A percentile compares a stretch with the other conserved stretches of the same genome.
phyloP scores from a whole-genome alignment of 2,113 vertebrate genomes.

The Vanacampus margaritifer region DNA sequence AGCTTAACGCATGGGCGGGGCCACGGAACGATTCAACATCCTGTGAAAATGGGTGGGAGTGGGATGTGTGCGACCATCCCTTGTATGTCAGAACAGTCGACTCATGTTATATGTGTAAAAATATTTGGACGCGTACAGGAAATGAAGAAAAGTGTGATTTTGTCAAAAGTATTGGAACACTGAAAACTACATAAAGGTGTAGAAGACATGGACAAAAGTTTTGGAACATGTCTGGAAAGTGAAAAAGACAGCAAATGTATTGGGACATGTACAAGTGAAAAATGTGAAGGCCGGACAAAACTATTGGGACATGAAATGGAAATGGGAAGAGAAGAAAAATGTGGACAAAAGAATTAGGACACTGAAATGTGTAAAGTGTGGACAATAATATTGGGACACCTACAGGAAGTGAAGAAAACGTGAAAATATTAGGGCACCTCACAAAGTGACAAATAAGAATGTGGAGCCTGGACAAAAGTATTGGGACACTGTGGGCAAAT shows the following conservation, averaged over 20 bases:
- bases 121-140: neutral
- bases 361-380: too few species aligned
- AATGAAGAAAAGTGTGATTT: neutral
- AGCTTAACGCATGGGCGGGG: slow-evolving; percentile 43
- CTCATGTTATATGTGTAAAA: neutral
- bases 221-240: neutral
- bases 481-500: too few species aligned
- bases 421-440: too few species aligned
- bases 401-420: too few species aligned
- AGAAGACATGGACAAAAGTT: too few species aligned
- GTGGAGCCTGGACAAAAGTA: too few species aligned
- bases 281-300: neutral
- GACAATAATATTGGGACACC: too few species aligned
- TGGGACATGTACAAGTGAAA: neutral
- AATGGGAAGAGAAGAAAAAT: too few species aligned
- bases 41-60: slow-evolving; percentile 6
- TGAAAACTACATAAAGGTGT: too few species aligned
- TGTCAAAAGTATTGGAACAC: too few species aligned
- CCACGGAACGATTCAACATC: slow-evolving; percentile 34
- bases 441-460: too few species aligned
- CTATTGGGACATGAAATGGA: neutral
- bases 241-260: neutral
- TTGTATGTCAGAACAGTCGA: slow-evolving; percentile 5
- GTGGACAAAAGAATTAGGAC: too few species aligned
- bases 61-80: neutral